Evolutionary conservation across 2,797 vertebrate genomes (phyloP).

Genomic region (Oreortyx pictus): DNA sequence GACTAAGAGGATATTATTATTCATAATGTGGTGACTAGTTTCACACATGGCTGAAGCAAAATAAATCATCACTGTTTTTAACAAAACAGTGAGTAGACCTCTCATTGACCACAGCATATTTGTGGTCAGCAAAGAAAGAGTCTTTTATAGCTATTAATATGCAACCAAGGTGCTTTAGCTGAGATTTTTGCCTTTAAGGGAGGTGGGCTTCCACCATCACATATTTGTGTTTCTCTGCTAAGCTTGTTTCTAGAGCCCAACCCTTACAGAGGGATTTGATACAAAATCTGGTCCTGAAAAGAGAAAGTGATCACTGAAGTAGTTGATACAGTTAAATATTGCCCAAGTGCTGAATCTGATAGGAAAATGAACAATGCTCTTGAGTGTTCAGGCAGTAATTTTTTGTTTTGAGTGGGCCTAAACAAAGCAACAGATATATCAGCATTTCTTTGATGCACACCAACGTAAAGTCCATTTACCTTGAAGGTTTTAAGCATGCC

Average conservation of each 20-base stretch:
- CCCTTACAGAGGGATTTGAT: not conserved
- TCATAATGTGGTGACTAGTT: constrained; percentile 67
- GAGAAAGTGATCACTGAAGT: not conserved
- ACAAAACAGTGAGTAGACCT: constrained; percentile 65
- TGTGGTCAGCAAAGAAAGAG: constrained; percentile 67
- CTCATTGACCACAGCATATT: constrained; percentile 69
- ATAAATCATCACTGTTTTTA: constrained; percentile 69
- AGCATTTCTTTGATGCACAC: not conserved
- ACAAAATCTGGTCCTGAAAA: not conserved
- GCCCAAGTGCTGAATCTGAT: not conserved
- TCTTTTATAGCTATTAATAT: constrained; percentile 65
- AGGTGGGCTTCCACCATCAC: constrained; percentile 29
- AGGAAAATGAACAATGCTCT: not conserved
- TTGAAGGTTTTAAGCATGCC: not conserved
- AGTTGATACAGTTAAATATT: not conserved
- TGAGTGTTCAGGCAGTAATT: not conserved
- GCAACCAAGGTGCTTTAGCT: constrained; percentile 57
- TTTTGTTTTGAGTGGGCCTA: not conserved
- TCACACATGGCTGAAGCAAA: constrained; percentile 68
- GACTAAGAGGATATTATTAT: constrained; percentile 69
- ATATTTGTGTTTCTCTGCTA: not conserved
- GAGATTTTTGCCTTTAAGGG: constrained; percentile 49
- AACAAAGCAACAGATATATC: not conserved
- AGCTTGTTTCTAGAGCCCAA: not conserved
- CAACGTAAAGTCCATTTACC: not conserved